phyloP scores from a whole-genome alignment of 1,140 invertebrate species.

The Trichonephila inaurata region DNA sequence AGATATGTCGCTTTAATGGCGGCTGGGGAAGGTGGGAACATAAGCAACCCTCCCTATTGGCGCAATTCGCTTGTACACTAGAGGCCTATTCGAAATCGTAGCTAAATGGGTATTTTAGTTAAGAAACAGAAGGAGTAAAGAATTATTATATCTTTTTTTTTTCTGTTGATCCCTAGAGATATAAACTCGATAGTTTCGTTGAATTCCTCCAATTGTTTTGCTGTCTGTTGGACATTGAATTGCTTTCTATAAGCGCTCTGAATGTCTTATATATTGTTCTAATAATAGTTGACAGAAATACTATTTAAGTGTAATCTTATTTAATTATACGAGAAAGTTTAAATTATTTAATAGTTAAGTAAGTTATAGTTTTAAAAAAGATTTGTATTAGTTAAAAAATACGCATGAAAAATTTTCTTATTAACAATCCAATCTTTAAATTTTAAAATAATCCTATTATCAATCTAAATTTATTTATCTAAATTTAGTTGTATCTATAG shows the following conservation, averaged over 20 bases:
- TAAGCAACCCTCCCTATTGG: background rate
- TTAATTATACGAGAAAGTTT: no score
- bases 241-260: background rate
- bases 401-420: no score
- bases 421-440: no score
- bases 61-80: constrained; percentile 1
- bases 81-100: background rate
- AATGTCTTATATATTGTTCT: no score
- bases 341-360: no score
- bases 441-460: no score
- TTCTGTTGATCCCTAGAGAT: background rate
- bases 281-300: no score
- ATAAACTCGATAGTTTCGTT: background rate
- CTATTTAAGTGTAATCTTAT: no score
- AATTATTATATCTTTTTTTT: constrained; percentile 22
- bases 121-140: background rate
- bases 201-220: background rate
- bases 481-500: no score
- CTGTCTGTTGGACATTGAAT: background rate
- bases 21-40: background rate
- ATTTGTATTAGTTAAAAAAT: no score
- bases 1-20: constrained; percentile 61
- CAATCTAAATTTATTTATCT: no score
- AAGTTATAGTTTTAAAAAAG: no score
- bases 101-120: constrained; percentile 51